These are phyloP conservation scores for Thunnus maccoyii DNA, from an alignment of 2,113 vertebrate species.

Conservation along the genomic window DNA sequence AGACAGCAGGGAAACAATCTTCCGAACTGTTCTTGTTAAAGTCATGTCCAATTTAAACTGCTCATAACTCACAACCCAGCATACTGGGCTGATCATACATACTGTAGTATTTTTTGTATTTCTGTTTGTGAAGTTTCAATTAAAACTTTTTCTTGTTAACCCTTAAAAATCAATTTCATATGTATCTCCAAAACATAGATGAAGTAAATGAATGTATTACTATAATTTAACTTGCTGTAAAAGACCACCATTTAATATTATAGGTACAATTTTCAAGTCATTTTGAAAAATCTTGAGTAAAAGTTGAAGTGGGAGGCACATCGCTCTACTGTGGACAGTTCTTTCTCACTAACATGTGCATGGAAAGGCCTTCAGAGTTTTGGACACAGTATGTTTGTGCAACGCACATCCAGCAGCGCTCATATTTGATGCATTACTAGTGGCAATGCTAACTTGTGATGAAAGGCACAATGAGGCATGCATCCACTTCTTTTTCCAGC, in stretches of 20 bases:
- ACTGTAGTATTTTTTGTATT: neutral
- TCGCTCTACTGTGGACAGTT: neutral
- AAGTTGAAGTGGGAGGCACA: conserved; percentile 15
- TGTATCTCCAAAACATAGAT: neutral
- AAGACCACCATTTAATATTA: neutral
- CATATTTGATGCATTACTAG: conserved; percentile 37
- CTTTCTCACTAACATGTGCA: conserved; percentile 17
- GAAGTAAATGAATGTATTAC: too few species aligned
- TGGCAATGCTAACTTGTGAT: conserved; percentile 48
- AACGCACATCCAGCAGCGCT: conserved; percentile 36
- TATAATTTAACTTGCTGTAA: neutral
- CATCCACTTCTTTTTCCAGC: conserved; percentile 45
- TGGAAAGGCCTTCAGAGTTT: conserved; percentile 27
- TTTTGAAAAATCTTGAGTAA: neutral
- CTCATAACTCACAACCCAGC: conserved; percentile 38
- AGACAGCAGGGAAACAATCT: conserved; percentile 54
- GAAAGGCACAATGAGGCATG: conserved; percentile 52
- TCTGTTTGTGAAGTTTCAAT: conserved; percentile 3
- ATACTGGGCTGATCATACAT: neutral
- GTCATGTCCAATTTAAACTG: conserved; percentile 43
- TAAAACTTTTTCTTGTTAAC: neutral
- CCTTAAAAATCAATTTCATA: neutral
- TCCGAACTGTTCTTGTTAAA: conserved; percentile 55
- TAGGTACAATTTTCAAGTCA: neutral
- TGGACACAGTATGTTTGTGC: conserved; percentile 23